Conservation (phyloP, 2,797 vertebrate species). For the Pyrrhura leucotis region DNA sequence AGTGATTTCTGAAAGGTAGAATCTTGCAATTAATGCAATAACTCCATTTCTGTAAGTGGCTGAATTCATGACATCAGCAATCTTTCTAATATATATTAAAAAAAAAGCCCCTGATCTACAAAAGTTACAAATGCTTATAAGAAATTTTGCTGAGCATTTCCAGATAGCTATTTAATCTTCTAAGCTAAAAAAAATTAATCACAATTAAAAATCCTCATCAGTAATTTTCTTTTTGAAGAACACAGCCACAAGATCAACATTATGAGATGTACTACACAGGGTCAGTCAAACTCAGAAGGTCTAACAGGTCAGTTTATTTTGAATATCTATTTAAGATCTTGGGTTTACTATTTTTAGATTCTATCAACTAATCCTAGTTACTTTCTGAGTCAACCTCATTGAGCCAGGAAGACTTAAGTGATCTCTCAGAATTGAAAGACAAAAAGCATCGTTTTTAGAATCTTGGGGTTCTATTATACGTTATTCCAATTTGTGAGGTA, state of each 20-base stretch:
- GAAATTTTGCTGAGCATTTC: background rate
- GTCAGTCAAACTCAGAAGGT: background rate
- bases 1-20: background rate
- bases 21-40: background rate
- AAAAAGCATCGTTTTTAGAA: background rate
- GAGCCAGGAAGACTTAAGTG: background rate
- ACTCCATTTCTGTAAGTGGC: background rate
- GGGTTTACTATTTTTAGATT: background rate
- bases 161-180: background rate
- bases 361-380: background rate
- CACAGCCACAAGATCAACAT: background rate
- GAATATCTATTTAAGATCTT: background rate
- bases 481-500: background rate
- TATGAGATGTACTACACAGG: background rate
- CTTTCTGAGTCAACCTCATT: rapidly evolving
- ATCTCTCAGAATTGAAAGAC: background rate
- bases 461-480: background rate
- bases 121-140: background rate
- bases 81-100: background rate
- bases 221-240: background rate
- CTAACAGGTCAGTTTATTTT: background rate
- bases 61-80: background rate
- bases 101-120: background rate
- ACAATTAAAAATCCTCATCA: background rate
- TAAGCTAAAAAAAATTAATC: background rate